A percentile compares a stretch with the other conserved stretches of the same genome.
Conservation (phyloP, 64 coral and sea anemone genomes). For the Montipora foliosa region DNA sequence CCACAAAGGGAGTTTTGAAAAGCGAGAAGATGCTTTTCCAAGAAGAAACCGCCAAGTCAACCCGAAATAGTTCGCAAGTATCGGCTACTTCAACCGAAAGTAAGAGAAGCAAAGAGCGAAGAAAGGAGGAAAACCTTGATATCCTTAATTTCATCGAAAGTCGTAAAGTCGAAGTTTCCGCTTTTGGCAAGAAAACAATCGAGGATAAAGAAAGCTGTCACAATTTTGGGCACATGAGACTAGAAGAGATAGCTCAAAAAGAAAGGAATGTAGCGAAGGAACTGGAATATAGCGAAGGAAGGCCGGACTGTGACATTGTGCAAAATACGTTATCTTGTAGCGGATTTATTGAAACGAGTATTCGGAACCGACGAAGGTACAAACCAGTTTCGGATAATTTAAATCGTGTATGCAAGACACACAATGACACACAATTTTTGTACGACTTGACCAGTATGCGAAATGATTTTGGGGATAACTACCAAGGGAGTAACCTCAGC, state of each 20-base stretch:
- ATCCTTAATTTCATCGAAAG: not conserved
- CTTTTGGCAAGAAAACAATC: not conserved
- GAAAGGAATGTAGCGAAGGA: too few species aligned
- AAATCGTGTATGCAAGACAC: not conserved
- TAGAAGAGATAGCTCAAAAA: too few species aligned
- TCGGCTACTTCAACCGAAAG: not conserved
- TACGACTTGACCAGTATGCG: not conserved
- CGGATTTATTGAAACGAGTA: too few species aligned
- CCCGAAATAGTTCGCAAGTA: not conserved
- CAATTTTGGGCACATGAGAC: not conserved
- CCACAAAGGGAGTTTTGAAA: slow-evolving; percentile 14
- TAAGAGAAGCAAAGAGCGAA: not conserved
- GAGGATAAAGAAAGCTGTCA: not conserved
- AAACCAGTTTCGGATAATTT: not conserved
- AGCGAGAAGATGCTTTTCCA: not conserved
- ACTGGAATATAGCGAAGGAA: too few species aligned
- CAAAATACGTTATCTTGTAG: too few species aligned
- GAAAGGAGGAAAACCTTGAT: not conserved
- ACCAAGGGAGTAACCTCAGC: not conserved
- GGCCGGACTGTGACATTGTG: too few species aligned
- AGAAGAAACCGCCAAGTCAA: not conserved
- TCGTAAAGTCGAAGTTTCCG: not conserved
- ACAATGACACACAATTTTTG: not conserved
- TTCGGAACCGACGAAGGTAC: too few species aligned
- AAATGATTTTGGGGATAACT: not conserved